Evolutionary conservation across 2,888 invertebrate genomes (phyloP).

Genomic region (Pachymerium ferrugineum): DNA sequence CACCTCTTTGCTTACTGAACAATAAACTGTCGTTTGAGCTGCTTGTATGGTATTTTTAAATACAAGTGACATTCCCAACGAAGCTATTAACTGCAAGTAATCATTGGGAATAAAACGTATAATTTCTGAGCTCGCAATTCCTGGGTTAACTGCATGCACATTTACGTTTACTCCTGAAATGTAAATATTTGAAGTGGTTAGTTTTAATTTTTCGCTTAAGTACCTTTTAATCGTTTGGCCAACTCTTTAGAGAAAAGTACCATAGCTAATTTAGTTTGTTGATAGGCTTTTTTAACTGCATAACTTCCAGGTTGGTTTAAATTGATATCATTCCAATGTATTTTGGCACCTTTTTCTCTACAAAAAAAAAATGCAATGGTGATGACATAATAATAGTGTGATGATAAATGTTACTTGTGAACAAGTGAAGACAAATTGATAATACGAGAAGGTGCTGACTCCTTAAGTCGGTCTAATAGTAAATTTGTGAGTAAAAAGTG

Average conservation of each 20-base stretch:
- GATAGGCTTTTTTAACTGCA: constrained; percentile 41
- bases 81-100: constrained; percentile 43
- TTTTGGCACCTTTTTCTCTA: constrained; percentile 40
- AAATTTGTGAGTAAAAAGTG: constrained; percentile 37
- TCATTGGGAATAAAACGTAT: constrained; percentile 42
- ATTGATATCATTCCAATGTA: constrained; percentile 43
- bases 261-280: constrained; percentile 46
- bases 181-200: constrained; percentile 23
- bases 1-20: constrained; percentile 48
- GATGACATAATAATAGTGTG: too few relatives aligned
- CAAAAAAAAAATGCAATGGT: constrained; percentile 34
- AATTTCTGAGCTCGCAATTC: constrained; percentile 47
- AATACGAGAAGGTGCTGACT: constrained; percentile 45
- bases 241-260: constrained; percentile 45
- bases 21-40: constrained; percentile 70
- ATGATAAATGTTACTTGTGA: constrained; percentile 40
- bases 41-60: constrained; percentile 48
- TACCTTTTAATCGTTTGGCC: constrained; percentile 42
- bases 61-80: constrained; percentile 38
- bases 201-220: not conserved
- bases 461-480: constrained; percentile 36
- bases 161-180: constrained; percentile 44
- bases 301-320: constrained; percentile 39
- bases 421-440: constrained; percentile 50
- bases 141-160: constrained; percentile 50